Conservation (phyloP, 2,113 vertebrate genomes). For the Peucedramus taeniatus region DNA sequence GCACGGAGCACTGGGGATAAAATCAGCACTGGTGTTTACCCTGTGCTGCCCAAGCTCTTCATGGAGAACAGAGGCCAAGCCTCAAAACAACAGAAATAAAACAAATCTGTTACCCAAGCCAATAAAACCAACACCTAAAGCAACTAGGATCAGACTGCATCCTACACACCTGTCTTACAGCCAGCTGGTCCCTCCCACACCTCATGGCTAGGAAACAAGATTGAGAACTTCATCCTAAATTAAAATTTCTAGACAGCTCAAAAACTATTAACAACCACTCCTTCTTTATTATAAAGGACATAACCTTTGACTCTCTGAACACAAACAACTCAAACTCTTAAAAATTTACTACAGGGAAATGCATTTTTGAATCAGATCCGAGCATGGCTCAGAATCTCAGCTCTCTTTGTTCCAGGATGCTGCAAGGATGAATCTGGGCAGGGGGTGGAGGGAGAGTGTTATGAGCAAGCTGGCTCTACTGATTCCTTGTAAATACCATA, state of each 20-base stretch:
- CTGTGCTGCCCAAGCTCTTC: background rate
- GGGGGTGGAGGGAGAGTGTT: background rate
- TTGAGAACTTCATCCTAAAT: background rate
- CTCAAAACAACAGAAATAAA: background rate
- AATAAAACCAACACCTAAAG: background rate
- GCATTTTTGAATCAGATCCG: background rate
- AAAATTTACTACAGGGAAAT: background rate
- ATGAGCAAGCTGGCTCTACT: background rate
- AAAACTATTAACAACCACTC: background rate
- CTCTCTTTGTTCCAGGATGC: conserved; percentile 6
- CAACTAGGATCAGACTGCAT: background rate
- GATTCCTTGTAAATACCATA: conserved; percentile 42
- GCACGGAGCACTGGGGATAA: fast-evolving
- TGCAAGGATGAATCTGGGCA: background rate
- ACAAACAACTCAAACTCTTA: background rate
- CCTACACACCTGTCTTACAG: background rate
- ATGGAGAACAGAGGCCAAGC: background rate
- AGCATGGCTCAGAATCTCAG: background rate
- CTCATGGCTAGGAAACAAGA: background rate
- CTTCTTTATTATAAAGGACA: background rate
- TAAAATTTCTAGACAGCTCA: background rate
- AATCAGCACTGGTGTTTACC: fast-evolving
- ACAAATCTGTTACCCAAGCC: background rate
- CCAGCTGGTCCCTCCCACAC: background rate
- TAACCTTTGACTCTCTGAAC: background rate